Percentiles rank a stretch among this genome's conserved stretches.
These are phyloP conservation scores for Lamellibrachia luymesi DNA, from an alignment of 1,140 invertebrate species.

Conservation along the genomic window DNA sequence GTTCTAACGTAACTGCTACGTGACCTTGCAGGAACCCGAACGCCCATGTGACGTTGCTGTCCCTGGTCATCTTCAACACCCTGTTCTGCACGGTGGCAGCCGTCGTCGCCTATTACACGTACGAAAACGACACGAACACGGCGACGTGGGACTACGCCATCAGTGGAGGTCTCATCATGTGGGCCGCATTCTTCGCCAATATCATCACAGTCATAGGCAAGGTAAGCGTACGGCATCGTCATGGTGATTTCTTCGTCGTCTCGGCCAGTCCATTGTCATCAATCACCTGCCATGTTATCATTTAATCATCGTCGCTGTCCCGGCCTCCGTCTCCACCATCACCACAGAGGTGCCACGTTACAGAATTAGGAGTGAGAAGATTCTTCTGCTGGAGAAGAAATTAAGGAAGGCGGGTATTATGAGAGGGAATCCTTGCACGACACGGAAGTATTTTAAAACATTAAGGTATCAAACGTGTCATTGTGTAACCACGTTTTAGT, in stretches of 20 bases:
- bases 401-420: too few relatives aligned
- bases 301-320: too few relatives aligned
- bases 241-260: background rate
- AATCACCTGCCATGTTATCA: too few relatives aligned
- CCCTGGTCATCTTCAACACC: background rate
- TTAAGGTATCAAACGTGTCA: too few relatives aligned
- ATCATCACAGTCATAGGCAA: background rate
- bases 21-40: background rate
- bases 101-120: background rate
- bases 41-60: background rate
- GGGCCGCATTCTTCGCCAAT: background rate
- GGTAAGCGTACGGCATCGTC: background rate
- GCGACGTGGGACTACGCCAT: background rate
- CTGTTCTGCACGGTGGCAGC: background rate
- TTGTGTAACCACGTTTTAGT: too few relatives aligned
- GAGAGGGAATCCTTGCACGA: too few relatives aligned
- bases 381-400: too few relatives aligned
- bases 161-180: background rate
- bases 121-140: background rate
- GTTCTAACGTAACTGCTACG: background rate
- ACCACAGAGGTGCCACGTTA: too few relatives aligned
- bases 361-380: too few relatives aligned
- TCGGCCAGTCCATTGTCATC: too few relatives aligned
- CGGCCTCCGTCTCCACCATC: too few relatives aligned
- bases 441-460: too few relatives aligned